Conservation (phyloP, 37 sponge, comb jelly and placozoan genomes). For the Axinella damicornis region DNA sequence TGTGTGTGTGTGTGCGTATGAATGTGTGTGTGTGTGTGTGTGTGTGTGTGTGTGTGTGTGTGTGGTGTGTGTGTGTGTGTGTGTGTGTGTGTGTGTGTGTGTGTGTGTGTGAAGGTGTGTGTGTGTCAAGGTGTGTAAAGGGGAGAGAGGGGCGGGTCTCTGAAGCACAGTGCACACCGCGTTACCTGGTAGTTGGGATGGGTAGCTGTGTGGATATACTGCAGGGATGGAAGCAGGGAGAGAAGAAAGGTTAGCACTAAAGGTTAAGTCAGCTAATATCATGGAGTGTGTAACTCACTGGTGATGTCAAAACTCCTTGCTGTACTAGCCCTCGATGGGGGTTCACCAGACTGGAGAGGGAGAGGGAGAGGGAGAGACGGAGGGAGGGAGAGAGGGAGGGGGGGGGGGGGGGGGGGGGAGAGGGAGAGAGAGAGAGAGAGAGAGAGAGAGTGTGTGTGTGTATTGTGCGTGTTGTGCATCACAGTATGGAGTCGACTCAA, state of each 20-base stretch:
- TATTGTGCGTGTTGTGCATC: no score
- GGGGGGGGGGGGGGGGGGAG: neutral
- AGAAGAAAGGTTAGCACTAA: no score
- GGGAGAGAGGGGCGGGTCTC: neutral
- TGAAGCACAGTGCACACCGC: neutral
- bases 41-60: neutral
- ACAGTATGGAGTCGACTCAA: neutral
- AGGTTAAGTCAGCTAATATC: no score
- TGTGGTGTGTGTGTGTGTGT: neutral
- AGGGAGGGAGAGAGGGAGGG: no score
- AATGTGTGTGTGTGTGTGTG: neutral
- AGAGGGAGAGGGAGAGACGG: neutral
- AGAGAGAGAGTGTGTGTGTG: no score
- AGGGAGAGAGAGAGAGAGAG: no score
- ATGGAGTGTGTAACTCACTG: neutral
- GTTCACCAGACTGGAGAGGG: slow-evolving; percentile 12
- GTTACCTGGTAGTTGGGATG: slow-evolving; percentile 34
- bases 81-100: neutral
- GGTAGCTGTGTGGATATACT: slow-evolving; percentile 5
- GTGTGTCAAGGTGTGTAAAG: neutral
- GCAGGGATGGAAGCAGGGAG: neutral
- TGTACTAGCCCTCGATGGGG: slow-evolving; percentile 38
- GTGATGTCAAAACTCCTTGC: slow-evolving; percentile 22
- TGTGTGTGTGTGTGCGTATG: no score
- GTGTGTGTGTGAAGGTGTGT: neutral